Conservation (phyloP, 35 echinoderm and acorn worm genomes). For the Heliocidaris erythrogramma region DNA sequence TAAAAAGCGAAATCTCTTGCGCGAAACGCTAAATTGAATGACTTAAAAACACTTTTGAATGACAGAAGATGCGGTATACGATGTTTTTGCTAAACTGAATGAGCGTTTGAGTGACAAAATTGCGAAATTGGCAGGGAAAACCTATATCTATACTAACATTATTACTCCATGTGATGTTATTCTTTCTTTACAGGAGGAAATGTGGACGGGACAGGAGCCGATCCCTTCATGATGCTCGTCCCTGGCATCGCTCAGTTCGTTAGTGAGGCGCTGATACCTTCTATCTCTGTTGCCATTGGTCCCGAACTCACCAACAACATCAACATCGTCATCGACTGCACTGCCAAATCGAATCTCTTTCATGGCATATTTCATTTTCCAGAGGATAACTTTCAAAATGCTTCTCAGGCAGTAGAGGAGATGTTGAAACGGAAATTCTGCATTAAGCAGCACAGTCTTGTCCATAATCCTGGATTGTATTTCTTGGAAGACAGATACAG, state of each 20-base stretch:
- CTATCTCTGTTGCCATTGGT: slow-evolving; percentile 41
- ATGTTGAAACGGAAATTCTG: slow-evolving; percentile 68
- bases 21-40: no score
- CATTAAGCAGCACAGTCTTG: slow-evolving; percentile 62
- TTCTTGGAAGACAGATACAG: slow-evolving; percentile 60
- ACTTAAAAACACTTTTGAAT: no score
- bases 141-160: no score
- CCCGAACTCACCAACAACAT: slow-evolving; percentile 55
- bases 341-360: slow-evolving; percentile 52
- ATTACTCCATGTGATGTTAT: background rate
- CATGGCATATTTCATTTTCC: slow-evolving; percentile 90
- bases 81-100: no score
- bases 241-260: slow-evolving; percentile 83
- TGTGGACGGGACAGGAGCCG: slow-evolving; percentile 64
- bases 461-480: slow-evolving; percentile 25
- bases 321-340: slow-evolving; percentile 80
- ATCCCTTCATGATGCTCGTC: slow-evolving; percentile 93
- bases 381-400: slow-evolving; percentile 54
- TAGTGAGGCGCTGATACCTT: slow-evolving; percentile 61
- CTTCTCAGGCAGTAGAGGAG: slow-evolving; percentile 39
- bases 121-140: no score
- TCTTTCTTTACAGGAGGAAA: slow-evolving; percentile 53
- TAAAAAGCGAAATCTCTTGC: no score
- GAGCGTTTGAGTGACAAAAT: no score
- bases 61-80: no score